These are phyloP conservation scores for Zaprionus capensis DNA, from an alignment of 1,140 invertebrate species.

Conservation along the genomic window DNA sequence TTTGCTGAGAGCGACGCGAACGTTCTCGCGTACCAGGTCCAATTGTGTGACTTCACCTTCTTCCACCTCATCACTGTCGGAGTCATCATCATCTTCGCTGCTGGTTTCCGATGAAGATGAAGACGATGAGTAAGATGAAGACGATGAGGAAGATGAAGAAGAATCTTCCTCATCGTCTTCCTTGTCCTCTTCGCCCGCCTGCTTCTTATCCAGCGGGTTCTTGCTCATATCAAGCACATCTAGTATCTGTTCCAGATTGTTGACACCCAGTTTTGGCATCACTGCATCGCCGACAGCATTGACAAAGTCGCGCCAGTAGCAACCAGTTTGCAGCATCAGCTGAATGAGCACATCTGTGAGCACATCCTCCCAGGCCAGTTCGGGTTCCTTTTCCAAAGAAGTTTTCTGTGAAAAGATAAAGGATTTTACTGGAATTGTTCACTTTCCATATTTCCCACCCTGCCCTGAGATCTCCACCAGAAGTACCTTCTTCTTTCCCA, in stretches of 20 bases:
- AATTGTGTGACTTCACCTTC: constrained; percentile 20
- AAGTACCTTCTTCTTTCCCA: no score
- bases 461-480: no score
- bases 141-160: no score
- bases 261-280: constrained; percentile 36
- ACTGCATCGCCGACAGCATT: constrained; percentile 31
- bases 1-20: constrained; percentile 50
- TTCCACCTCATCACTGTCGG: constrained; percentile 4
- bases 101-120: no score
- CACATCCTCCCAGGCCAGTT: constrained; percentile 59
- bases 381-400: not conserved
- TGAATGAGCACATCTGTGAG: constrained; percentile 57
- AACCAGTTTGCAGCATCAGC: constrained; percentile 56
- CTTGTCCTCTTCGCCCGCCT: constrained; percentile 3
- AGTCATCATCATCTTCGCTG: constrained; percentile 5
- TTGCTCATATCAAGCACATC: constrained; percentile 47
- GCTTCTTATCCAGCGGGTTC: constrained; percentile 47
- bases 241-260: constrained; percentile 54
- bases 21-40: constrained; percentile 54
- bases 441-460: no score
- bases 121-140: no score
- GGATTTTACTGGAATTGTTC: no score
- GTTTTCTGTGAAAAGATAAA: not conserved
- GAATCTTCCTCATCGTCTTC: not conserved
- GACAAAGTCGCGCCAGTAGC: constrained; percentile 54